Base-by-base conservation (phyloP, 2,888 invertebrate genomes). In the Tetheella fluctuosa region DNA sequence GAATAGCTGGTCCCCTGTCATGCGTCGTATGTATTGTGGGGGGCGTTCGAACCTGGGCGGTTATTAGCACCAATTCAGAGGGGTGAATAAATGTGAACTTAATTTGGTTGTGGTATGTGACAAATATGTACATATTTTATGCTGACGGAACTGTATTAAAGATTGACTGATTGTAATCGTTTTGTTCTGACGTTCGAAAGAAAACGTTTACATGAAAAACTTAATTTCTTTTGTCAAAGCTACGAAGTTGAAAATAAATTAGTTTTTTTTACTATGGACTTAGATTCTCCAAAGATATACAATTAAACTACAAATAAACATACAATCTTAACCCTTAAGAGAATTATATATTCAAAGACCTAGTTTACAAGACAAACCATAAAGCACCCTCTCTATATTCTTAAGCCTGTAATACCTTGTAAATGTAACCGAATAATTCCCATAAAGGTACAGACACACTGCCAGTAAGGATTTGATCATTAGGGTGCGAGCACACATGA, bases 31-130 rank as follows among this genome's bases (percentile, higher is more conserved):
- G 64, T 65, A 68, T 62, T 62, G 60, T 59, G 62, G 64, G 65
- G 65, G 70, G 64, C 64, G 62, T 78, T 80, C 80, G 78, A 77
- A 76, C 75, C 81, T 75, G 73, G 74, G 65, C 81, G 81, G 87
- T 91, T 90, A 91, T 91, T 91, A 91, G 91, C 89, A 87, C 84
- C 91, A 86, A 89, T 91, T 89, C 86, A 80, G 88, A 86, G 81
- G 90, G 91, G 91, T 91, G 91, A 90, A 91, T 91, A 89, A 73
- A 90, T 90, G 84, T 78, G 77, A 80, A 83, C 85, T 86, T 90
- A 91, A 91, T 91, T 91, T 90, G 87, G 86, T 88, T 86, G 86
- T 78, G 82, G 79, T 84, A 79, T 84, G 84, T 77, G 81, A 77
- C 79, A 84, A 81, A 80, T 88, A 89, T 89, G 87, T 84, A 83